These are phyloP conservation scores for Natrix natrix DNA, from an alignment of 2,797 vertebrate species.

Conservation along the genomic window DNA sequence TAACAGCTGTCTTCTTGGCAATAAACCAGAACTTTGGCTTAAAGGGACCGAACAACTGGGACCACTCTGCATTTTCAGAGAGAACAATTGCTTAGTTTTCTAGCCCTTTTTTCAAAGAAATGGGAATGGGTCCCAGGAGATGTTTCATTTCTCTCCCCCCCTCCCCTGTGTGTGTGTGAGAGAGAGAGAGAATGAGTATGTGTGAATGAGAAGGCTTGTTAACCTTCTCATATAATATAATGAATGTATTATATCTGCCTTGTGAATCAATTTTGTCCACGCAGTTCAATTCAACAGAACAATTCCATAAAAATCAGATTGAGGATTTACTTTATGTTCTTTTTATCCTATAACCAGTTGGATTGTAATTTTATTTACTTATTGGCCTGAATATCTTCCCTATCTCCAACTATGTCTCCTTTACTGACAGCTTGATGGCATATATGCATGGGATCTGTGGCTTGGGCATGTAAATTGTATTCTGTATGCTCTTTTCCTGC, in stretches of 20 bases:
- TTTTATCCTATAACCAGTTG: not conserved
- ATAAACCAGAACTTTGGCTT: conserved; percentile 87
- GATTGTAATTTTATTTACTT: conserved; percentile 4
- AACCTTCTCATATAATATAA: not conserved
- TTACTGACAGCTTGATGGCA: not conserved
- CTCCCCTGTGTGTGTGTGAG: not conserved
- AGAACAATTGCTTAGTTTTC: conserved; percentile 78
- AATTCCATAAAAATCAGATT: conserved; percentile 6
- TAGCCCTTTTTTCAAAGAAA: conserved; percentile 55
- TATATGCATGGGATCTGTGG: not conserved
- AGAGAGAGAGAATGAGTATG: not conserved
- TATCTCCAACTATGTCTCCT: not conserved
- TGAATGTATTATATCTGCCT: not conserved
- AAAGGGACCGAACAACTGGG: conserved; percentile 84
- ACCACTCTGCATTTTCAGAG: conserved; percentile 76
- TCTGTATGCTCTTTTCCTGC: not conserved
- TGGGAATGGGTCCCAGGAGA: conserved; percentile 29
- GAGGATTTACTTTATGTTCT: conserved; percentile 23
- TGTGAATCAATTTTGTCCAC: not conserved
- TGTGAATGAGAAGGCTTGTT: not conserved
- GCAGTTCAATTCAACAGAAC: not conserved
- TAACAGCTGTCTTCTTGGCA: conserved; percentile 99
- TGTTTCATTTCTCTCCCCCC: not conserved
- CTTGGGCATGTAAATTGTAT: not conserved
- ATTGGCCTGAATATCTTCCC: not conserved